These are phyloP conservation scores for Lycia hirtaria DNA, from an alignment of 2,888 invertebrate genomes.

Conservation along the genomic window DNA sequence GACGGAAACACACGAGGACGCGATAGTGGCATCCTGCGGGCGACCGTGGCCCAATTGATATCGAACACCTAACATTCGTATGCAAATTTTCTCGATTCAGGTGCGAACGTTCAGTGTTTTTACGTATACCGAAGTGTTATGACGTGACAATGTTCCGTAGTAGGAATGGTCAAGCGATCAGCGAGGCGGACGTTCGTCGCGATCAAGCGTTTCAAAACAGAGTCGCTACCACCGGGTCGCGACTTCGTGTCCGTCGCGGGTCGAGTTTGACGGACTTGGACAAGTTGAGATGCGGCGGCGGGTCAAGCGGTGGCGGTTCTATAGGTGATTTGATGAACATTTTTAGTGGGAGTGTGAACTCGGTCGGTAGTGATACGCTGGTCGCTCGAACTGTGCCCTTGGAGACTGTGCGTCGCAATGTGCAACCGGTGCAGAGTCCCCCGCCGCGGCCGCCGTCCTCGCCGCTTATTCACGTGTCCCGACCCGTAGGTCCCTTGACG, in stretches of 20 bases:
- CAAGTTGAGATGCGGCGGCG: slow-evolving; percentile 82
- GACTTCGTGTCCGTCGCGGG: slow-evolving; percentile 87
- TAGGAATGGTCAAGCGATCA: slow-evolving; percentile 74
- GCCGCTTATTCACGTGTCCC: slow-evolving; percentile 73
- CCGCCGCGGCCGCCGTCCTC: slow-evolving; percentile 71
- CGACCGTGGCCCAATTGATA: slow-evolving; percentile 82
- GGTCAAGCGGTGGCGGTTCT: slow-evolving; percentile 85
- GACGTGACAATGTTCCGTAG: slow-evolving; percentile 70
- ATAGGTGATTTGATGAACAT: slow-evolving; percentile 93
- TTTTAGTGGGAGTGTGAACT: slow-evolving; percentile 89
- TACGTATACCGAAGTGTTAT: slow-evolving; percentile 56
- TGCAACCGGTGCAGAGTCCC: slow-evolving; percentile 78
- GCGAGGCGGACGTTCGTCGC: slow-evolving; percentile 78
- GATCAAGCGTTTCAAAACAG: slow-evolving; percentile 84
- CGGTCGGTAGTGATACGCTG: slow-evolving; percentile 89
- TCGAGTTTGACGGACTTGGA: slow-evolving; percentile 91
- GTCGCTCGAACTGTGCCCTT: slow-evolving; percentile 90
- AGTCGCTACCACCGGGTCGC: slow-evolving; percentile 74
- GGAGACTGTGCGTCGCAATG: slow-evolving; percentile 87
- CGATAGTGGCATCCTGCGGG: slow-evolving; percentile 81
- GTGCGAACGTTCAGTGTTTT: slow-evolving; percentile 67
- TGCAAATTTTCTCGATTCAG: slow-evolving; percentile 71
- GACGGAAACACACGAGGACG: slow-evolving; percentile 74
- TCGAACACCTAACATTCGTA: slow-evolving; percentile 73
- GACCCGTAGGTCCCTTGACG: slow-evolving; percentile 85